Evolutionary conservation across 2,888 invertebrate genomes (phyloP).

Genomic region (Melanostoma scalare): DNA sequence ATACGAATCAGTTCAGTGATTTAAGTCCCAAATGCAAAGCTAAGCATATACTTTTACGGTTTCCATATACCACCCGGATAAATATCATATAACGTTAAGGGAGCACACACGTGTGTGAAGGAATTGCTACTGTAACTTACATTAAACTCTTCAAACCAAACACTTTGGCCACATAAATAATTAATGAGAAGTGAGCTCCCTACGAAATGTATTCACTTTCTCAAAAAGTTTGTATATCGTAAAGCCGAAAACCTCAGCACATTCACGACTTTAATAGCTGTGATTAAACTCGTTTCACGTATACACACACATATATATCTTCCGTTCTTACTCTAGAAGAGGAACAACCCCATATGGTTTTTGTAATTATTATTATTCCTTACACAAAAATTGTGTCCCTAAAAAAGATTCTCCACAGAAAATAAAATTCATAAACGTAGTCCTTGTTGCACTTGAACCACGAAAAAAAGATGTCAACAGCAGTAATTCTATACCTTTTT

Average conservation of each 20-base stretch:
- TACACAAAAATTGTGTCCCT: not conserved
- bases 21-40: constrained; percentile 16
- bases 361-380: no score
- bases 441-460: constrained; percentile 9
- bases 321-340: not conserved
- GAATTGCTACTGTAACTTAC: constrained; percentile 14
- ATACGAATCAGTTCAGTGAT: constrained; percentile 21
- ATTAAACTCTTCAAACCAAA: constrained; percentile 21
- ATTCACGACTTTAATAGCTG: not conserved
- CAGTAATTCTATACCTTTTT: not conserved
- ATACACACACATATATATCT: not conserved
- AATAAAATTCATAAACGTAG: constrained; percentile 12
- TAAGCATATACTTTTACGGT: constrained; percentile 32
- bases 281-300: constrained; percentile 5
- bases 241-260: not conserved
- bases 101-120: constrained; percentile 26
- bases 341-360: not conserved
- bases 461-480: constrained; percentile 7
- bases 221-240: not conserved
- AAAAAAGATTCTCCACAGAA: not conserved
- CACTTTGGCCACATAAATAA: constrained; percentile 31
- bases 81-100: constrained; percentile 41
- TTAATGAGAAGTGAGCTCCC: constrained; percentile 35
- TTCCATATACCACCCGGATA: constrained; percentile 17
- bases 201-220: constrained; percentile 14